These are phyloP conservation scores for Actinemys pallida DNA, from an alignment of 2,113 vertebrate species.

Conservation along the genomic window DNA sequence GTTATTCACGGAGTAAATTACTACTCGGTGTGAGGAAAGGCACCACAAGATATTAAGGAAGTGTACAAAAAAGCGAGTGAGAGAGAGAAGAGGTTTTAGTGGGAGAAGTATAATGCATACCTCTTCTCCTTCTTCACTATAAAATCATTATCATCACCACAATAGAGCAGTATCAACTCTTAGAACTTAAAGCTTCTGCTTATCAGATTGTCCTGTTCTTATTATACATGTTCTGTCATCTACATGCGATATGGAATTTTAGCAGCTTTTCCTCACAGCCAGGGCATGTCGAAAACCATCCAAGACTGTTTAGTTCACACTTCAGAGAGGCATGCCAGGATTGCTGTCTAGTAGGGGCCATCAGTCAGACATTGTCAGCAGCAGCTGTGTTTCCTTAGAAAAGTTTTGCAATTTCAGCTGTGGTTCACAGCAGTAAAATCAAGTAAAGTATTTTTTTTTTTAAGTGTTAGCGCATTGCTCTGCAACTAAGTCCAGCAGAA, in stretches of 20 bases:
- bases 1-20: not conserved
- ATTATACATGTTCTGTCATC: not conserved
- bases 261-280: not conserved
- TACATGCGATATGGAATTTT: not conserved
- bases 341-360: not conserved
- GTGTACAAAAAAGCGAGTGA: no score
- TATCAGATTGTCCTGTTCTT: not conserved
- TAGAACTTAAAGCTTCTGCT: not conserved
- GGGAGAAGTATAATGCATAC: not conserved
- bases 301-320: not conserved
- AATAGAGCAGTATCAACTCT: not conserved
- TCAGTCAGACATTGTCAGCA: rapidly evolving
- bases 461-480: not conserved
- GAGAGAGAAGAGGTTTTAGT: not conserved
- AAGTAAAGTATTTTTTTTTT: not conserved
- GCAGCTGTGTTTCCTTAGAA: not conserved
- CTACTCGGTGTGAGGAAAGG: not conserved
- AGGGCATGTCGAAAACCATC: not conserved
- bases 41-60: not conserved
- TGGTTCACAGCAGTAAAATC: not conserved
- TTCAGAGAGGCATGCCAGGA: not conserved
- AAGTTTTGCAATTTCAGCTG: not conserved
- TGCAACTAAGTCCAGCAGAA: not conserved
- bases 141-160: not conserved
- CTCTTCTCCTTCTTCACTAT: no score